Percentiles rank a stretch among this genome's conserved stretches.
These are phyloP conservation scores for Chouioia cunea DNA, from an alignment of 2,888 invertebrate species.

Conservation along the genomic window DNA sequence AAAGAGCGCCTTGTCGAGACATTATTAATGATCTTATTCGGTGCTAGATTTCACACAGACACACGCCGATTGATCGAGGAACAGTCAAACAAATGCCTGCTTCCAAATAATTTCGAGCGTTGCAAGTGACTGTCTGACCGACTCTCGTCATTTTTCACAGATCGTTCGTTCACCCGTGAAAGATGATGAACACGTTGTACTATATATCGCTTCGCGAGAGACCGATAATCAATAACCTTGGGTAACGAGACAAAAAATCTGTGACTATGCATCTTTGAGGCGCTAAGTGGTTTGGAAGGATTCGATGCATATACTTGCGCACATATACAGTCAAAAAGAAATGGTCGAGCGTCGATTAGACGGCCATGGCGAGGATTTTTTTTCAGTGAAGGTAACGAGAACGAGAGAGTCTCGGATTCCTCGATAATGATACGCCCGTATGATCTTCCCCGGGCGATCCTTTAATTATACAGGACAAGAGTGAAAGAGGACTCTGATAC, in stretches of 20 bases:
- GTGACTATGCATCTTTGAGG: constrained; percentile 41
- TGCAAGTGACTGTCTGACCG: constrained; percentile 30
- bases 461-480: constrained; percentile 24
- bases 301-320: constrained; percentile 31
- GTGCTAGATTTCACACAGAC: constrained; percentile 42
- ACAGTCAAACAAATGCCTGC: constrained; percentile 32
- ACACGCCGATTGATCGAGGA: constrained; percentile 35
- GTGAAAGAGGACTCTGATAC: no score
- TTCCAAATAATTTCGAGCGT: background rate
- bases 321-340: constrained; percentile 33
- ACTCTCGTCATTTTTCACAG: constrained; percentile 38
- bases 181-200: no score
- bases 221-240: constrained; percentile 61
- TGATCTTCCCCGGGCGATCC: constrained; percentile 22
- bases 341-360: background rate
- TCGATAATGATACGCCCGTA: constrained; percentile 16
- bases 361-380: background rate
- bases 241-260: constrained; percentile 51
- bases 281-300: constrained; percentile 51
- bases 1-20: constrained; percentile 17
- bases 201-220: constrained; percentile 28
- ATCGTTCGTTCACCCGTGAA: background rate
- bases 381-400: constrained; percentile 18
- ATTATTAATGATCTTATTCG: constrained; percentile 43
- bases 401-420: constrained; percentile 27